Base-by-base conservation (phyloP, 2,888 invertebrate species). In the Podotricha telesiphe region DNA sequence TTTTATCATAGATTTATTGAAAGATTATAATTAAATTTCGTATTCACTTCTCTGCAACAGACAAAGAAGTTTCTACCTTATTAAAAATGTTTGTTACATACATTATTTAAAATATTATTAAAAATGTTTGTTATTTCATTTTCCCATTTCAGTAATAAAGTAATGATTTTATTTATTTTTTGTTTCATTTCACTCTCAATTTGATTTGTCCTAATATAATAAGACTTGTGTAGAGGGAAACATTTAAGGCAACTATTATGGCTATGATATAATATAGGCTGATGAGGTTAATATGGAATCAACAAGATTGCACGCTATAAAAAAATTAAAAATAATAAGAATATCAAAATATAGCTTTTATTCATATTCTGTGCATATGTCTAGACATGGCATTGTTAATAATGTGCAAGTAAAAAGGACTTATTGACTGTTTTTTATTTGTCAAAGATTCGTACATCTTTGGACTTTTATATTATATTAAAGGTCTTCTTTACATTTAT, bases 11-110 rank as follows among this genome's bases (percentile, higher is more conserved):
- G 20, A 59, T 59, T 45, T 59, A 59, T 59, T 59, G 22, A 40
- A 22, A 42, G 8, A 58, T 58, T 58, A 59, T 59, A 45, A 42
- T 45, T 15, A 45, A n/a, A 17, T 45, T 28, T 17, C 8, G 6
- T 59, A 42, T 59, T n/a, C 11, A 59, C 59, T 59, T 45, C 59
- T 45, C n/a, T 45, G 42, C 42, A 45, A 45, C n/a, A 59, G 17
- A 45, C 42, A 59, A 45, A 59, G 22, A 59, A 22, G 59, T 22
- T 45, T 55, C 17, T 34, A 45, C 1, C 17, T 34, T 55, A 42
- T 42, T 59, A 59, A 22, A 59, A 22, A 15, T 45, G 42, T 59
- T 42, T n/a, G n/a, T n/a, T n/a, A n/a, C n/a, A n/a, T n/a, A n/a
- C n/a, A n/a, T n/a, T n/a, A n/a, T n/a, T n/a, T n/a, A n/a, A n/a